A percentile compares a stretch with the other conserved stretches of the same genome.
phyloP scores from a whole-genome alignment of 2,888 invertebrate species.

The Dascillus cervinus region DNA sequence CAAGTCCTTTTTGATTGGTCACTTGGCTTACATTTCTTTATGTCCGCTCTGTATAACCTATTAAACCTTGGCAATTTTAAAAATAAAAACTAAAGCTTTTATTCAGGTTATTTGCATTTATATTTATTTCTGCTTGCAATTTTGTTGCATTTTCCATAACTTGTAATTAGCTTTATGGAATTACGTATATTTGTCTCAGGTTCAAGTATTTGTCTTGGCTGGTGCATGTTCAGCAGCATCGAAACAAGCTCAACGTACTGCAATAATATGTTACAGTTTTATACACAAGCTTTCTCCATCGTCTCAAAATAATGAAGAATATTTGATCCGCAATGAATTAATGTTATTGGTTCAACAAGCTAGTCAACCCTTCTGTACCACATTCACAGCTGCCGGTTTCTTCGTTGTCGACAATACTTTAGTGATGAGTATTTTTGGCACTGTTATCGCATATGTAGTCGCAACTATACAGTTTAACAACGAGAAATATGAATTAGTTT shows the following conservation, averaged over 20 bases:
- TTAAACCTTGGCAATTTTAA: no score
- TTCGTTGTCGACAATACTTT: slow-evolving; percentile 15
- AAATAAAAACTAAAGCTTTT: no score
- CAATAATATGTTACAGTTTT: slow-evolving; percentile 17
- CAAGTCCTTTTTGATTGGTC: no score
- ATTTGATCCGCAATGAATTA: slow-evolving; percentile 7
- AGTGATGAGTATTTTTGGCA: slow-evolving; percentile 15
- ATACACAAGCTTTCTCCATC: slow-evolving; percentile 16
- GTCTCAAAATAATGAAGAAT: slow-evolving; percentile 5
- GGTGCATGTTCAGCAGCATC: slow-evolving; percentile 15
- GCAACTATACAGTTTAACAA: slow-evolving; percentile 15
- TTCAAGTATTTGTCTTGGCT: no score
- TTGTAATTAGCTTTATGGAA: no score
- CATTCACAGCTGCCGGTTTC: slow-evolving; percentile 17
- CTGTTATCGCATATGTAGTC: slow-evolving; percentile 16
- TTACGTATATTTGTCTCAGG: no score
- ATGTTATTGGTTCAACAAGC: slow-evolving; percentile 13
- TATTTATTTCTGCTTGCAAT: no score
- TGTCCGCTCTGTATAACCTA: no score
- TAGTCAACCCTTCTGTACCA: slow-evolving; percentile 5
- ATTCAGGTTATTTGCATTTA: no score
- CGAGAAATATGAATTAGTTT: no score
- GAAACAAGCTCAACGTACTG: slow-evolving; percentile 18
- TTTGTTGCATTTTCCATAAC: no score
- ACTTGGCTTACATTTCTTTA: no score